phyloP scores from a whole-genome alignment of 2,113 vertebrate species.

The Tringa solitaria region DNA sequence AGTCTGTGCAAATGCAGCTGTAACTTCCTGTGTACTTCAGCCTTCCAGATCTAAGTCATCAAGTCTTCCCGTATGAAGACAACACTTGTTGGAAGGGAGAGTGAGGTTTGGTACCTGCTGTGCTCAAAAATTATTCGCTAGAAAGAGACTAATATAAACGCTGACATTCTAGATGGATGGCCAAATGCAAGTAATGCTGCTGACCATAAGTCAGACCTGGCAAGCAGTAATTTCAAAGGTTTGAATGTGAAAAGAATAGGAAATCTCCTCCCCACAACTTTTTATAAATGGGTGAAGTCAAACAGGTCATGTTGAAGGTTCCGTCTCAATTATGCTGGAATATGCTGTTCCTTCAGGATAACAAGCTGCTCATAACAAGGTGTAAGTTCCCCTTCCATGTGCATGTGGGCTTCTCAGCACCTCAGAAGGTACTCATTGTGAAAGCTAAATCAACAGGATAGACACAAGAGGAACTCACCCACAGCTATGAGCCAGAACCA shows the following conservation, averaged over 20 bases:
- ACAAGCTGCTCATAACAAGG: not conserved
- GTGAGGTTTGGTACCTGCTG: not conserved
- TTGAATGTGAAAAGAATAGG: not conserved
- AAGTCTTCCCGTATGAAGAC: not conserved
- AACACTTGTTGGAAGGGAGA: not conserved
- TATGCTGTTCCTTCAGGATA: not conserved
- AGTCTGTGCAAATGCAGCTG: not conserved
- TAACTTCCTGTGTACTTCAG: not conserved
- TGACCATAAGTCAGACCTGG: not conserved
- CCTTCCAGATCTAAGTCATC: not conserved
- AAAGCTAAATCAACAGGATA: not conserved
- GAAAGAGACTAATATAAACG: not conserved
- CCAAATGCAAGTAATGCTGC: not conserved
- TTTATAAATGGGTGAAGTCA: not conserved
- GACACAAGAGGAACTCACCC: not conserved
- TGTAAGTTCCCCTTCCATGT: not conserved
- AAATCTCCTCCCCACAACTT: not conserved
- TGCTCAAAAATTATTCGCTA: not conserved
- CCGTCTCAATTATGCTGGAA: not conserved
- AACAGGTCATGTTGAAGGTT: not conserved
- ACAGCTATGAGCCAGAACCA: not conserved
- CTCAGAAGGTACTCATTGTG: not conserved
- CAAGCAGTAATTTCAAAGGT: not conserved
- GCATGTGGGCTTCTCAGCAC: not conserved
- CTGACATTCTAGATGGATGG: not conserved